Percentiles rank a stretch among this genome's conserved stretches.
Evolutionary conservation across 2,888 invertebrate genomes (phyloP).

Genomic region (Bruchidius siliquastri): DNA sequence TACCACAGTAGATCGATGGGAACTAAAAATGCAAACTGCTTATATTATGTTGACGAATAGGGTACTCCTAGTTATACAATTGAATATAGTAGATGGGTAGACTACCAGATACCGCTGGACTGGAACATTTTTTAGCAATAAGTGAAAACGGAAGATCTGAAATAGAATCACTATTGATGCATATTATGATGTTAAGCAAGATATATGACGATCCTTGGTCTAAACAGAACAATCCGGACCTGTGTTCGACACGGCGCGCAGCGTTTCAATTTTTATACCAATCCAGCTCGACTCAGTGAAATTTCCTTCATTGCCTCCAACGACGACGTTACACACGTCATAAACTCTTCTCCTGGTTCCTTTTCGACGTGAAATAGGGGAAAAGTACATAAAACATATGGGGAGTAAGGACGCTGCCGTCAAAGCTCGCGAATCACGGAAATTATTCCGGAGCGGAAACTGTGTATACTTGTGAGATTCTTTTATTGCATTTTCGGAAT

Average conservation of each 20-base stretch:
- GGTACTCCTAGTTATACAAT: too few species aligned
- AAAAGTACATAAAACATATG: not conserved
- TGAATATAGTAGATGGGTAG: too few species aligned
- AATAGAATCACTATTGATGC: too few species aligned
- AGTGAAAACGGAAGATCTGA: too few species aligned
- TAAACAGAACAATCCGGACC: not conserved
- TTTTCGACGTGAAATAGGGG: not conserved
- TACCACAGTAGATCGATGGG: too few species aligned
- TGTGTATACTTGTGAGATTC: not conserved
- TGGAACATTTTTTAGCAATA: too few species aligned
- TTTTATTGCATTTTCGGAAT: not conserved
- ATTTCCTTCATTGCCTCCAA: not conserved
- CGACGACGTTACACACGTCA: not conserved
- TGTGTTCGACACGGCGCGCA: not conserved
- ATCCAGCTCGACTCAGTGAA: not conserved
- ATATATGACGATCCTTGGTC: too few species aligned
- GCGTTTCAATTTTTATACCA: not conserved
- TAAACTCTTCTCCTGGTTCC: not conserved
- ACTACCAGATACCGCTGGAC: too few species aligned
- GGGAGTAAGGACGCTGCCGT: not conserved
- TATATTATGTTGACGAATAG: too few species aligned
- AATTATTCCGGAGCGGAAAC: not conserved
- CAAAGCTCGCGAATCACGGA: not conserved
- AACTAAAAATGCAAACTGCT: too few species aligned
- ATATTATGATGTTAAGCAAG: too few species aligned